Conservation (phyloP, 2,113 vertebrate species). For the Entelurus aequoreus region DNA sequence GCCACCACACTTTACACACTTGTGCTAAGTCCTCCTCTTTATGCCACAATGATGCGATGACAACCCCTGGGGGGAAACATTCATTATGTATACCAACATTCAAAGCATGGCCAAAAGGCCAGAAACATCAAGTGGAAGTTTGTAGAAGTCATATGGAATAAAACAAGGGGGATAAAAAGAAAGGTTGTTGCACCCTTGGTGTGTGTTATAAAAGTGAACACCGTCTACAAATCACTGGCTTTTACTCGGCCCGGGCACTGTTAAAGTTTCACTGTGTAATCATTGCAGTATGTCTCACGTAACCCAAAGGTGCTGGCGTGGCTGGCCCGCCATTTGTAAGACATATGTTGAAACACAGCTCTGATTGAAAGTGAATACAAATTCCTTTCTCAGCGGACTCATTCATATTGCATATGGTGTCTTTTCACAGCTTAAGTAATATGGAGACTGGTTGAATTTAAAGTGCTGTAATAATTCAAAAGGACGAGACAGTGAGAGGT, state of each 20-base stretch:
- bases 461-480: slow-evolving; percentile 65
- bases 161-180: slow-evolving; percentile 43
- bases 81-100: slow-evolving; percentile 3
- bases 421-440: slow-evolving; percentile 56
- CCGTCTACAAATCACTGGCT: slow-evolving; percentile 37
- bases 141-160: slow-evolving; percentile 36
- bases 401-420: slow-evolving; percentile 61
- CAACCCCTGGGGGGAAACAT: slow-evolving; percentile 6
- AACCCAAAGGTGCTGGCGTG: slow-evolving; percentile 15
- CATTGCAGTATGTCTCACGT: slow-evolving; percentile 17
- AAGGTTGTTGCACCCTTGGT: slow-evolving; percentile 31
- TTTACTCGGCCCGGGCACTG: slow-evolving; percentile 31
- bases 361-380: slow-evolving; percentile 45
- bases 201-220: slow-evolving; percentile 30
- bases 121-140: slow-evolving; percentile 11
- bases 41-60: slow-evolving; percentile 1
- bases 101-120: slow-evolving; percentile 11
- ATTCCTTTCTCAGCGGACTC: slow-evolving; percentile 34
- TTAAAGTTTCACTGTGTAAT: slow-evolving; percentile 44
- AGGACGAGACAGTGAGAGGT: slow-evolving; percentile 19
- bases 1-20: slow-evolving; percentile 11
- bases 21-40: slow-evolving; percentile 11
- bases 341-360: slow-evolving; percentile 35
- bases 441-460: slow-evolving; percentile 50
- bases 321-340: slow-evolving; percentile 38